A percentile compares a stretch with the other conserved stretches of the same genome.
These are phyloP conservation scores for Astreopora myriophthalma DNA, from an alignment of 64 coral and sea anemone genomes.

Conservation along the genomic window DNA sequence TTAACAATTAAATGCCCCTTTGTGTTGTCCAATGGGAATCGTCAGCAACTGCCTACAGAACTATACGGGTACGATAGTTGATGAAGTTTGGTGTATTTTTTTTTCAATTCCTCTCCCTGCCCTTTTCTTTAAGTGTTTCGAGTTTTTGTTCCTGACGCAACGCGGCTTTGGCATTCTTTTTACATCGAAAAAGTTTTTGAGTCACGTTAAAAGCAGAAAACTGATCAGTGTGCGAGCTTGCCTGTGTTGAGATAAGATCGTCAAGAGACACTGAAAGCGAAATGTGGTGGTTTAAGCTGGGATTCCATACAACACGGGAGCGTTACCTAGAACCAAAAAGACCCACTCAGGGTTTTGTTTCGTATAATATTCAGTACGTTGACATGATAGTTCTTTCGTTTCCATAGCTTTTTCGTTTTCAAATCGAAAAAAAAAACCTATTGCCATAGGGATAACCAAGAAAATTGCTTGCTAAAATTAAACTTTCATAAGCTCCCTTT, in stretches of 20 bases:
- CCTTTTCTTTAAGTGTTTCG: neutral
- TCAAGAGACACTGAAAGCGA: conserved; percentile 18
- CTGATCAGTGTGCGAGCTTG: neutral
- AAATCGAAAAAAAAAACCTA: neutral
- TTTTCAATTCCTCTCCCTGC: neutral
- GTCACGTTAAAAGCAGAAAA: neutral
- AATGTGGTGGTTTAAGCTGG: neutral
- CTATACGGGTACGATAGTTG: conserved; percentile 76
- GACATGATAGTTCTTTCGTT: neutral
- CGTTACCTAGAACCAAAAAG: conserved; percentile 43
- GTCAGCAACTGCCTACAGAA: conserved; percentile 39
- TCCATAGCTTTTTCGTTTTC: conserved; percentile 20
- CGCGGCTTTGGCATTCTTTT: neutral
- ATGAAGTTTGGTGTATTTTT: conserved; percentile 77
- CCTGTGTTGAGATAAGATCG: conserved; percentile 26
- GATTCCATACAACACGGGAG: conserved; percentile 4
- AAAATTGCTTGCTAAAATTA: conserved; percentile 57
- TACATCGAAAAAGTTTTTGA: neutral
- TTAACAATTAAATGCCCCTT: conserved; percentile 96
- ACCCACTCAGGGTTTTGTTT: neutral
- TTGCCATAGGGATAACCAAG: conserved; percentile 7
- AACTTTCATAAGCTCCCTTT: conserved; percentile 44
- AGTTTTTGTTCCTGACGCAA: too few relatives aligned
- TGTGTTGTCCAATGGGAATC: conserved; percentile 62
- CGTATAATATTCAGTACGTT: neutral